These are phyloP conservation scores for Cataglyphis livida DNA, from an alignment of 2,888 invertebrate species.

Conservation along the genomic window DNA sequence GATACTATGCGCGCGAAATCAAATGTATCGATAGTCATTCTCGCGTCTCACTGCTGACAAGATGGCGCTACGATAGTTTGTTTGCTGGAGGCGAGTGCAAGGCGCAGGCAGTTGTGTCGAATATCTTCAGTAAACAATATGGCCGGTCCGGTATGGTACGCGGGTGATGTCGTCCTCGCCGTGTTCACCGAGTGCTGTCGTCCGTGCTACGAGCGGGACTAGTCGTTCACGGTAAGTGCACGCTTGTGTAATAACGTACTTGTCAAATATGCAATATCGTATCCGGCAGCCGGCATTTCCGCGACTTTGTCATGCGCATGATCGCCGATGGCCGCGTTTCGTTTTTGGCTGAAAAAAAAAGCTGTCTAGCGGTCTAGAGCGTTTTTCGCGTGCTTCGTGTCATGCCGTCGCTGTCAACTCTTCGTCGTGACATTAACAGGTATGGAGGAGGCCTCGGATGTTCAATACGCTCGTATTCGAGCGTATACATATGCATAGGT, in stretches of 20 bases:
- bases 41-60: background rate
- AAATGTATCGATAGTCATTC: background rate
- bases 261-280: background rate
- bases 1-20: background rate
- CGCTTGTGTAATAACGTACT: background rate
- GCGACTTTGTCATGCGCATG: background rate
- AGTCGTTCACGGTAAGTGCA: conserved; percentile 64
- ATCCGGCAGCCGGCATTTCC: background rate
- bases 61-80: conserved; percentile 27
- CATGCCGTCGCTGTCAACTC: background rate
- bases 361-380: background rate
- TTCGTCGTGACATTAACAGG: conserved; percentile 16
- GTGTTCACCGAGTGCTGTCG: conserved; percentile 54
- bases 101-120: conserved; percentile 58
- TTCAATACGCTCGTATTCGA: background rate
- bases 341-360: background rate
- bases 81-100: conserved; percentile 57
- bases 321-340: background rate
- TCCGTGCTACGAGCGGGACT: conserved; percentile 55
- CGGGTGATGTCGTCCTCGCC: conserved; percentile 80
- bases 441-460: background rate
- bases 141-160: conserved; percentile 79
- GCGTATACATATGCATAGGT: no score
- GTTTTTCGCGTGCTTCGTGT: background rate
- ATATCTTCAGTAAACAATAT: conserved; percentile 80